Base-by-base conservation (phyloP, 2,888 invertebrate genomes). In the Catonia carolina region DNA sequence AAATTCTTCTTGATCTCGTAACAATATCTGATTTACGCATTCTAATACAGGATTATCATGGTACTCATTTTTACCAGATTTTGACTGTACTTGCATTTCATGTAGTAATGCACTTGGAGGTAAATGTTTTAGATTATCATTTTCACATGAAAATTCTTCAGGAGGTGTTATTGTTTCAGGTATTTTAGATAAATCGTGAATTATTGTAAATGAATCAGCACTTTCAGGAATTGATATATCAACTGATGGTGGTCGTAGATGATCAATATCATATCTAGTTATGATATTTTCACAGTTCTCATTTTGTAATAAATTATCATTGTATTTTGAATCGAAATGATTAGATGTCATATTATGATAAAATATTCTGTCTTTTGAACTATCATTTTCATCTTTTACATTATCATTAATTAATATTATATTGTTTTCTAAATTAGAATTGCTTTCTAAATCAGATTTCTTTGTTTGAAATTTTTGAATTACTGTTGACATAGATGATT, bases 1-100 rank as follows among this genome's bases (percentile, higher is more conserved):
- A 50, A 65, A 65, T 58, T 79, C 79, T 59, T 78, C 78, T 66
- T 78, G 78, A 69, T 89, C 89, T 65, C 88, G 85, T 27, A 90
- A 72, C 36, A 90, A 73, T 65, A 90, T 90, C 73, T 86, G 89
- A 74, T 89, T 89, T 62, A 90, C 89, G 68, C 89, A 89, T 71
- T 90, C 89, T 50, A 90, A 72, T 6, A 90, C 89, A 1, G 89
- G 89, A 73, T 89, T 90, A 64, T 89, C 87, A 70, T 84, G 81
- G 64, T 85, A 84, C 20, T 67, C 65, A 50, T 61, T 63, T 41
- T 62, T 42, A 37, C 41, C 36, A 7, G 58, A 56, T 7, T 56
- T 55, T 7, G 60, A 61, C 35, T 59, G 58, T 17, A 64, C 59
- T 37, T 59, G 58, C 27, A 64, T 57, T 47, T 63, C 61, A 39